phyloP scores from a whole-genome alignment of 1,140 invertebrate genomes.

The Trachelipus rathkii region DNA sequence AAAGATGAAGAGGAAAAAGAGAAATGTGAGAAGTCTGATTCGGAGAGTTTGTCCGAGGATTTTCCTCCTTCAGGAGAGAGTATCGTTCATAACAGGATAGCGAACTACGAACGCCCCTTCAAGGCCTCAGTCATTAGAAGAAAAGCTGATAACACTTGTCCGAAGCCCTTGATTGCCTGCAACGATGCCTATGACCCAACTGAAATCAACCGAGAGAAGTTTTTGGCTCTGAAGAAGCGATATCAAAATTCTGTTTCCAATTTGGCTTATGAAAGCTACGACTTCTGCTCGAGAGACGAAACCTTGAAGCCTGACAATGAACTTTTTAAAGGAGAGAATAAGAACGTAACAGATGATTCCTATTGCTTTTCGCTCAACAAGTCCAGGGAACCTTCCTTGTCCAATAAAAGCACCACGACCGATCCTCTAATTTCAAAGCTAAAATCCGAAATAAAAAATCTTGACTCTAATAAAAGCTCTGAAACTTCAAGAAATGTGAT shows the following conservation, averaged over 20 bases:
- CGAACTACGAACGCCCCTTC: background rate
- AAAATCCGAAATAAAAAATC: background rate
- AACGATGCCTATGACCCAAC: background rate
- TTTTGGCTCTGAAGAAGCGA: background rate
- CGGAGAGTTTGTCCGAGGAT: too few species aligned
- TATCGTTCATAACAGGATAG: background rate
- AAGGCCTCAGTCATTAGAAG: background rate
- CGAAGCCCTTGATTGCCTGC: background rate
- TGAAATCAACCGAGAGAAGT: background rate
- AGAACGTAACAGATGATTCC: background rate
- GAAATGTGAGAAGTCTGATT: too few species aligned
- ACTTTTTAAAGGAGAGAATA: background rate
- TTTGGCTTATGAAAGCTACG: background rate
- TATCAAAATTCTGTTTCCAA: constrained; percentile 4
- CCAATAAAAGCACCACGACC: background rate
- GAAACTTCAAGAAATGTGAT: background rate
- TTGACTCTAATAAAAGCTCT: background rate
- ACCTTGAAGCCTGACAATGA: background rate
- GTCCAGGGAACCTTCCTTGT: background rate
- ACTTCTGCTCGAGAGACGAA: background rate
- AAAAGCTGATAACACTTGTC: background rate
- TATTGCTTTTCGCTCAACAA: background rate
- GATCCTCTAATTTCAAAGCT: background rate
- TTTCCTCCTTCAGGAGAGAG: too few species aligned
- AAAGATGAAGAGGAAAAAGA: background rate